A percentile compares a stretch with the other conserved stretches of the same genome.
Conservation (phyloP, 2,113 vertebrate species). For the Podarcis muralis region DNA sequence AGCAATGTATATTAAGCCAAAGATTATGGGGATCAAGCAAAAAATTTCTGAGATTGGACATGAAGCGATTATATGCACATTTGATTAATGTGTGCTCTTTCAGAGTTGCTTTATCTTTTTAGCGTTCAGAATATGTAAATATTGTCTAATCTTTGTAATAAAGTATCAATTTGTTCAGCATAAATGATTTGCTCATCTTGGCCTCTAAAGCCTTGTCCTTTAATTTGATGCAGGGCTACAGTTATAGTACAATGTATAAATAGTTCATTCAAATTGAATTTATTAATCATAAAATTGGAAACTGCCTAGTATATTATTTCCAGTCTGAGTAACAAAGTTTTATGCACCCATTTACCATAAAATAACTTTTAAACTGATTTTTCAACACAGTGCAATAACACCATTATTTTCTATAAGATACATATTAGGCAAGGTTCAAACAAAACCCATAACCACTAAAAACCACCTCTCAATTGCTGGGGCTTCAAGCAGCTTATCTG, state of each 20-base stretch:
- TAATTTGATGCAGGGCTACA: slow-evolving; percentile 40
- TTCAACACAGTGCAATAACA: neutral
- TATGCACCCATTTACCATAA: neutral
- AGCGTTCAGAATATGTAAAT: neutral
- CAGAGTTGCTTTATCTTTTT: neutral
- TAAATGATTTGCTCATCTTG: slow-evolving; percentile 17
- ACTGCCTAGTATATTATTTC: neutral
- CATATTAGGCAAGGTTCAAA: neutral
- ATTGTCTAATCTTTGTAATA: slow-evolving; percentile 9
- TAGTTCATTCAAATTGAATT: neutral
- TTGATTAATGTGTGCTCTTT: slow-evolving; percentile 25
- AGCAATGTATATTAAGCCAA: neutral
- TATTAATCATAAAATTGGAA: slow-evolving; percentile 17
- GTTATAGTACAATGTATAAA: neutral
- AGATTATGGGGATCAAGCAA: neutral
- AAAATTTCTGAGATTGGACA: slow-evolving; percentile 4
- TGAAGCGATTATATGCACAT: neutral
- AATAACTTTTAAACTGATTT: neutral
- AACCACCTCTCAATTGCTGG: neutral
- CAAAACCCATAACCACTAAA: neutral
- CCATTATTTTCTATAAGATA: neutral
- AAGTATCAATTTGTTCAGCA: slow-evolving; percentile 19
- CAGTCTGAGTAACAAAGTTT: neutral
- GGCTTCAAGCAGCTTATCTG: neutral
- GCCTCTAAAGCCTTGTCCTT: slow-evolving; percentile 49